Percentiles rank a stretch among this genome's conserved stretches.
Evolutionary conservation across 2,113 vertebrate genomes (phyloP).

Genomic region (Manacus vitellinus): DNA sequence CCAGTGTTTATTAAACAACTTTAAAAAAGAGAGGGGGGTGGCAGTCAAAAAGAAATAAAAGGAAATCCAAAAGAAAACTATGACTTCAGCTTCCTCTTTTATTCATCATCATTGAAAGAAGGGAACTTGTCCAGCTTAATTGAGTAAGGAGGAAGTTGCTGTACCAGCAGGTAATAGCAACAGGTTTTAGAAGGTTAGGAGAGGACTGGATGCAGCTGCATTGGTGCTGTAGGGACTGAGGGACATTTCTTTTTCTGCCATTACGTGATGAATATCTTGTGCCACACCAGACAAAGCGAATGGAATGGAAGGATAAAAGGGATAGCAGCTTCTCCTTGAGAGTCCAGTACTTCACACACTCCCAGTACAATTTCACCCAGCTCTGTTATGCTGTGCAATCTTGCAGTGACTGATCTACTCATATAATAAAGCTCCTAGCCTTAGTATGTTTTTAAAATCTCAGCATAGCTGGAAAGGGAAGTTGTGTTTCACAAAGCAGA

Average conservation of each 20-base stretch:
- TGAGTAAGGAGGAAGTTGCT: not conserved
- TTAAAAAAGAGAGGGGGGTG: rapidly evolving
- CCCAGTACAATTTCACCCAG: not conserved
- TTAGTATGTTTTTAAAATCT: not conserved
- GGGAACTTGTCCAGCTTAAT: not conserved
- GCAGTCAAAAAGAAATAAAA: not conserved
- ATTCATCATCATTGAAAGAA: not conserved
- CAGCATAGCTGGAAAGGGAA: not conserved
- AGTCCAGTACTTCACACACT: not conserved
- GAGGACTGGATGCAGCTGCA: not conserved
- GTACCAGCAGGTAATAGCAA: not conserved
- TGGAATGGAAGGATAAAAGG: not conserved
- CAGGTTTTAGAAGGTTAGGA: not conserved
- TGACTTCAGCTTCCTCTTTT: constrained; percentile 30
- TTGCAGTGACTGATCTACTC: not conserved
- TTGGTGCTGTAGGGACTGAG: not conserved
- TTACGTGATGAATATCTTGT: not conserved
- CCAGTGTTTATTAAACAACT: not conserved
- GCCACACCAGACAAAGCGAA: not conserved
- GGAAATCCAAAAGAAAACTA: not conserved
- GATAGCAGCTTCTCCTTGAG: not conserved
- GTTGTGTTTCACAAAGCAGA: not conserved
- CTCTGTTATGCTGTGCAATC: not conserved
- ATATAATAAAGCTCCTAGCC: not conserved
- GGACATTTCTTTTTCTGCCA: not conserved